Conservation (phyloP, 2,888 invertebrate species). For the Pristionchus entomophagus region DNA sequence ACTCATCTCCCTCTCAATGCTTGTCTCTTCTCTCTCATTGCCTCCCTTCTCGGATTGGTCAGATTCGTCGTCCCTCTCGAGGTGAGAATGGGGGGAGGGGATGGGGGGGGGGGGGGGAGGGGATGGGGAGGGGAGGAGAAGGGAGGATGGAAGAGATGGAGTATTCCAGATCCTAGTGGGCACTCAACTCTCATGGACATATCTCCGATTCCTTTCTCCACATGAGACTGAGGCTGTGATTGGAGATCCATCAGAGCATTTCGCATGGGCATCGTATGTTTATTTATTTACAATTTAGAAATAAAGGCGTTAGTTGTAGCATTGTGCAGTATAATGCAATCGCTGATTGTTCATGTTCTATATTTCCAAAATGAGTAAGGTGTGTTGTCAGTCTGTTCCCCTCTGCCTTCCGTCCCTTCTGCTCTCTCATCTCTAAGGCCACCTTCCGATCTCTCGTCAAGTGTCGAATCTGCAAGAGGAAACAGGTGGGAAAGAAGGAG, state of each 20-base stretch:
- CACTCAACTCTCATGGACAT: conserved; percentile 73
- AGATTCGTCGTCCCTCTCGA: conserved; percentile 53
- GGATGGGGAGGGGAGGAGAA: background rate
- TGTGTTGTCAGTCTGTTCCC: conserved; percentile 69
- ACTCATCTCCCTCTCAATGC: conserved; percentile 69
- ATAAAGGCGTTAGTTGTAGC: background rate
- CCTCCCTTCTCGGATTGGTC: conserved; percentile 55
- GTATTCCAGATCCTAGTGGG: conserved; percentile 59
- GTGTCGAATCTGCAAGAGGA: conserved; percentile 64
- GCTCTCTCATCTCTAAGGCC: conserved; percentile 61
- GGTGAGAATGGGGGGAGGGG: background rate
- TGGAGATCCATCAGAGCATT: conserved; percentile 73
- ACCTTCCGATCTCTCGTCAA: conserved; percentile 62
- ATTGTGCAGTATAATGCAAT: background rate
- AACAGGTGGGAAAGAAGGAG: conserved; percentile 41
- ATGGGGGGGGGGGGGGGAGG: no score
- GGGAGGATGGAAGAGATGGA: background rate
- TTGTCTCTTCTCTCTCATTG: conserved; percentile 53
- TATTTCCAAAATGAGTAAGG: background rate
- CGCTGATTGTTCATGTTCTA: background rate
- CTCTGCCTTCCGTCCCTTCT: conserved; percentile 64
- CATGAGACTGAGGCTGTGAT: conserved; percentile 63
- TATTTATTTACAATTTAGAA: conserved; percentile 5
- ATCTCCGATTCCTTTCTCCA: conserved; percentile 71
- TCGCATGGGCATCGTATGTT: conserved; percentile 71